A percentile compares a stretch with the other conserved stretches of the same genome.
Evolutionary conservation across 2,113 vertebrate genomes (phyloP).

Genomic region (Gyps fulvus): DNA sequence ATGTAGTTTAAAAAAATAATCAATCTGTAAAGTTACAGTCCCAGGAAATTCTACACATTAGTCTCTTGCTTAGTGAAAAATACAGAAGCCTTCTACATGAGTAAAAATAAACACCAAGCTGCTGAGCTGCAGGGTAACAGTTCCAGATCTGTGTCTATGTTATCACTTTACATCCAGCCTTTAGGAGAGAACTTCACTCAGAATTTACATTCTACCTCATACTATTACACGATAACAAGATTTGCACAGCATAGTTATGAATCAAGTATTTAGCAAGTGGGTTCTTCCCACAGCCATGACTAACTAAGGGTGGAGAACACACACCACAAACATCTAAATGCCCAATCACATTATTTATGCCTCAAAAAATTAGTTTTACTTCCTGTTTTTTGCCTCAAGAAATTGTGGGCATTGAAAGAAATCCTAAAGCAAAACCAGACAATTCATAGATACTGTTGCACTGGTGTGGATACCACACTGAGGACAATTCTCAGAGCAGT

Average conservation of each 20-base stretch:
- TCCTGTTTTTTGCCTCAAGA: not conserved
- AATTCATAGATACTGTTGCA: not conserved
- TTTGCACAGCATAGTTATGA: not conserved
- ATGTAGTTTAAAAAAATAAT: not conserved
- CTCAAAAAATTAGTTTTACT: not conserved
- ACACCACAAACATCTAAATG: not conserved
- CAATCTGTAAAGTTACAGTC: not conserved
- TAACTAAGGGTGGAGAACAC: not conserved
- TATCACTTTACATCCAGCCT: not conserved
- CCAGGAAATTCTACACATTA: not conserved
- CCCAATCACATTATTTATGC: not conserved
- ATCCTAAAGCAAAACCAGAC: not conserved
- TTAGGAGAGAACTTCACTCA: not conserved
- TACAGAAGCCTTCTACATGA: not conserved
- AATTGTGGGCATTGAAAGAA: not conserved
- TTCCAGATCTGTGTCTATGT: not conserved
- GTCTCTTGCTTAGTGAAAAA: not conserved
- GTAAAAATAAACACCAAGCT: not conserved
- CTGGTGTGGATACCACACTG: accelerated
- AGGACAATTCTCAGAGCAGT: not conserved
- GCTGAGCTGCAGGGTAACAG: not conserved
- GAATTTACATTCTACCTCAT: not conserved
- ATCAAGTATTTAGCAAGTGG: not conserved
- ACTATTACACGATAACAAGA: not conserved
- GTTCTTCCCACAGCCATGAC: not conserved